Conservation (phyloP, 2,797 vertebrate genomes). For the Spinus olivaceus region DNA sequence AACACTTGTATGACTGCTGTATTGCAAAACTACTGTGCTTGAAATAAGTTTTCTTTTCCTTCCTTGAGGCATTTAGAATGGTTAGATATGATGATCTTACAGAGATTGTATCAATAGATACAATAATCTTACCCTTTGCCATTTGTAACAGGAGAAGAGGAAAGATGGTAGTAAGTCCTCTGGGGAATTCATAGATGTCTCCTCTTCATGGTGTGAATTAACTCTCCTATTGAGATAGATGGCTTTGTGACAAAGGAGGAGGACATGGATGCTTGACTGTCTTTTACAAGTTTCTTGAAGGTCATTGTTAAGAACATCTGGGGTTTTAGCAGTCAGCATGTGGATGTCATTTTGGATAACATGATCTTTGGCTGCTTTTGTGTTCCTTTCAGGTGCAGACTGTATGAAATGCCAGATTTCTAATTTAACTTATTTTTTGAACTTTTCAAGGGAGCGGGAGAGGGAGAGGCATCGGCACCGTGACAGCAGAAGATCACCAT, state of each 20-base stretch:
- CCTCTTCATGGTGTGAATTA: not conserved
- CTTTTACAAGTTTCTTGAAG: not conserved
- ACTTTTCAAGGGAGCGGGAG: slow-evolving; percentile 73
- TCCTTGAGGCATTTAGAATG: too few species aligned
- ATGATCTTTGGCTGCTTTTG: not conserved
- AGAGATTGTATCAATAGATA: too few species aligned
- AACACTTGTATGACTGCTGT: too few species aligned
- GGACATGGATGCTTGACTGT: not conserved
- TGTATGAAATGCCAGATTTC: not conserved
- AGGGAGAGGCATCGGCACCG: slow-evolving; percentile 90
- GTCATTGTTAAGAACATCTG: not conserved
- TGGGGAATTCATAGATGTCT: not conserved
- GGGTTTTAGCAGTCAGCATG: not conserved
- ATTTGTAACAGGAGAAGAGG: not conserved
- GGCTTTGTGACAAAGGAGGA: not conserved
- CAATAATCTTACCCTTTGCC: not conserved
- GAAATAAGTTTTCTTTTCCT: too few species aligned
- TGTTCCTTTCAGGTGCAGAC: not conserved
- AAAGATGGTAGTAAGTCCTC: not conserved
- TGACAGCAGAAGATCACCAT: slow-evolving; percentile 85
- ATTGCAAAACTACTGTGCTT: too few species aligned
- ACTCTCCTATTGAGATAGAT: rapidly evolving
- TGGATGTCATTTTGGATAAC: not conserved
- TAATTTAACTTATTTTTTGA: slow-evolving; percentile 49
- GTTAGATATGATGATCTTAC: too few species aligned